phyloP scores from a whole-genome alignment of 2,888 invertebrate genomes.

The Cantharis rustica region DNA sequence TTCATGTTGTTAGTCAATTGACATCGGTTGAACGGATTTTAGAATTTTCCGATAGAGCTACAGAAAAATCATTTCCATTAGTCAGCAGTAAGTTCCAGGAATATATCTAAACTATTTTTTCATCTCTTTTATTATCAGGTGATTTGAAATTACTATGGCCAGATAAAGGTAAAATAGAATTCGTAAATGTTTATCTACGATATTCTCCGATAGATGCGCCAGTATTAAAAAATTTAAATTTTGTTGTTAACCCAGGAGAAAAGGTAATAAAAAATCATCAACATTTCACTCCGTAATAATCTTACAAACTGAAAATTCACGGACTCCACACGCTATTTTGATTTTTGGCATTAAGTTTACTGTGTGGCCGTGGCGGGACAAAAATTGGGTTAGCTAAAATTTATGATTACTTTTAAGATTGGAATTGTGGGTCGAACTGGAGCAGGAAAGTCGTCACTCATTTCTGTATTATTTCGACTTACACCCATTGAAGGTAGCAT shows the following conservation, averaged over 20 bases:
- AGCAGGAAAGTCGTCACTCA: constrained; percentile 82
- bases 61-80: constrained; percentile 59
- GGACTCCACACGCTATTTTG: too few relatives aligned
- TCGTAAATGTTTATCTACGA: constrained; percentile 64
- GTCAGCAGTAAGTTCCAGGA: background rate
- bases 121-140: background rate
- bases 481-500: constrained; percentile 79
- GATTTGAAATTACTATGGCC: constrained; percentile 58
- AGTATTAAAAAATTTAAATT: constrained; percentile 69
- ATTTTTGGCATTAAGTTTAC: too few relatives aligned
- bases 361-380: too few relatives aligned
- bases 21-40: constrained; percentile 77
- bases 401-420: constrained; percentile 47
- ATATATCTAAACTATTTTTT: too few relatives aligned
- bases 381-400: too few relatives aligned
- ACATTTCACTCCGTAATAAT: too few relatives aligned
- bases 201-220: constrained; percentile 67
- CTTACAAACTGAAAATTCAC: too few relatives aligned
- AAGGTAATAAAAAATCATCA: constrained; percentile 50
- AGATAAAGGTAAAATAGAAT: constrained; percentile 61
- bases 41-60: constrained; percentile 73
- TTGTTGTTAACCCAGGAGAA: constrained; percentile 65
- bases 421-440: constrained; percentile 87
- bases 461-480: constrained; percentile 81
- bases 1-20: constrained; percentile 73